Evolutionary conservation across 2,113 vertebrate species (phyloP).

Genomic region (Pachycephala philippinensis): DNA sequence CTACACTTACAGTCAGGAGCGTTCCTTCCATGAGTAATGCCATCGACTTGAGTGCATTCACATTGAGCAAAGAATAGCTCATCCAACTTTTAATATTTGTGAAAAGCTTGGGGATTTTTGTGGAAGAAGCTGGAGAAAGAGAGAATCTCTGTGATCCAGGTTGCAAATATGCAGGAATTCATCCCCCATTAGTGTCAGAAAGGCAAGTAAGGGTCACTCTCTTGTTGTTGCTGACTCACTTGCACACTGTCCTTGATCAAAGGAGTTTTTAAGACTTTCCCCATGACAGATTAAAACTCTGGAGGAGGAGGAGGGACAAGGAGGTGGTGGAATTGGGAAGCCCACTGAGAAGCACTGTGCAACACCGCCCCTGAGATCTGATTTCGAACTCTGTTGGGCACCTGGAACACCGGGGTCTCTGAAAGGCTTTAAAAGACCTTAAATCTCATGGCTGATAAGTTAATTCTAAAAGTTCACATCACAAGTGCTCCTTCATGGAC

Average conservation of each 20-base stretch:
- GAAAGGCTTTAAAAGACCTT: background rate
- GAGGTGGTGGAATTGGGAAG: background rate
- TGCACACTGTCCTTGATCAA: background rate
- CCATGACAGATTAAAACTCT: background rate
- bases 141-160: background rate
- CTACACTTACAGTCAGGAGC: background rate
- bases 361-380: background rate
- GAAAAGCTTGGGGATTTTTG: background rate
- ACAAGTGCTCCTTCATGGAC: background rate
- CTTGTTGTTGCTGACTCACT: background rate
- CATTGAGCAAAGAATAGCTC: background rate
- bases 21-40: conserved; percentile 17
- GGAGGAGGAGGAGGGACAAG: background rate
- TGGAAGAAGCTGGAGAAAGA: background rate
- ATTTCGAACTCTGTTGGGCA: background rate
- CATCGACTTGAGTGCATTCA: background rate
- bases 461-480: background rate
- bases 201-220: background rate
- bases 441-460: background rate
- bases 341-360: background rate
- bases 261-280: background rate
- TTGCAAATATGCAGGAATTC: background rate
- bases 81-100: background rate
- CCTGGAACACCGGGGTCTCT: background rate
- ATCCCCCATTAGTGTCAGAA: background rate